Evolutionary conservation across 2,888 invertebrate species (phyloP), one percentile per base, ranked within the genome.

Genomic region (Acutogordius australiensis): DNA sequence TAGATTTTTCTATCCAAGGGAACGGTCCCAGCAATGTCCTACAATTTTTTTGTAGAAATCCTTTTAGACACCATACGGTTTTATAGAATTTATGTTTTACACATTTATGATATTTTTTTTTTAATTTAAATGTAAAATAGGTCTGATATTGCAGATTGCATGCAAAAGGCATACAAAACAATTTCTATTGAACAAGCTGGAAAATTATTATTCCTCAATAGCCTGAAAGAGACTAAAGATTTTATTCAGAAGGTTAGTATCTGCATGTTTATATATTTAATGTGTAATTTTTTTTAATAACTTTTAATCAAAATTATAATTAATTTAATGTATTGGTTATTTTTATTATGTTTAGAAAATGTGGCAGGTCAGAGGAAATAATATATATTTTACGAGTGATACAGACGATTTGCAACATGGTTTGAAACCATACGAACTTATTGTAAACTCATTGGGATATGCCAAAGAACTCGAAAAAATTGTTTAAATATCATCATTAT

Each of bases 401-500:
- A 80, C 81, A 66, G 82, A 4, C 23, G 26, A 26, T 0, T 79
- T 80, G 66, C 82, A 83, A 70, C 69, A 69, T 30, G 79, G 75
- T 63, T 78, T 97, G 65, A 90, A 91, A 0, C 86, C 91, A 2
- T 76, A 79, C 30, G 83, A 88, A 68, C 75, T 97, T 30, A 88
- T 90, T 0, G 81, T 84, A 67, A 86, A 91, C 71, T 84, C 86
- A 23, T 82, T 97, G 65, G 86, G 85, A 69, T 97, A 97, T 72
- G 97, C 94, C 1, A 80, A 83, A 68, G 91, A 97, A 76, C 77
- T 97, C 65, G 94, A 97, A 75, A 94, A 90, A 88, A 97, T 97
- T 75, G 91, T 97, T 63, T 94, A 81, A 78, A 37, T 37, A 13
- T 37, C 18, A 8, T 37, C 18, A 37, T 13, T 37, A 37, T 13